phyloP scores from a whole-genome alignment of 2,888 invertebrate species.

The Standfussiana lucernea region DNA sequence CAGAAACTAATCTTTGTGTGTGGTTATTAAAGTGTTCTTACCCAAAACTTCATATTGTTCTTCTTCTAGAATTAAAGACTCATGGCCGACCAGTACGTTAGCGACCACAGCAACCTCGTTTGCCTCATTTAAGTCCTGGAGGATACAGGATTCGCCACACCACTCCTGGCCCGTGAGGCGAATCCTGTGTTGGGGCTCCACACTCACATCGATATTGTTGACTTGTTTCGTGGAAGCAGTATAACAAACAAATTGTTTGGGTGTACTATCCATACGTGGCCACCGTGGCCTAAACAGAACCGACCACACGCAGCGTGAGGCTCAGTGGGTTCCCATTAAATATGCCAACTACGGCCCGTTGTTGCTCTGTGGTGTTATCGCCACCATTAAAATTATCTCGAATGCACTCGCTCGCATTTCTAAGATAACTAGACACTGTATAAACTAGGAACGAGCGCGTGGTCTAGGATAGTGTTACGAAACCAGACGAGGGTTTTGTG shows the following conservation, averaged over 20 bases:
- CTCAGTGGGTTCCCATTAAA: constrained; percentile 55
- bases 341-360: constrained; percentile 56
- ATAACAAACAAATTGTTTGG: constrained; percentile 42
- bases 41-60: too few relatives aligned
- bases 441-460: constrained; percentile 53
- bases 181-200: too few relatives aligned
- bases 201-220: too few relatives aligned
- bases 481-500: constrained; percentile 45
- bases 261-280: constrained; percentile 28
- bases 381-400: constrained; percentile 68
- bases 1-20: background rate
- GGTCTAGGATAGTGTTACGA: constrained; percentile 58
- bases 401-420: constrained; percentile 64
- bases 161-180: too few relatives aligned
- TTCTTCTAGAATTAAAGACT: too few relatives aligned
- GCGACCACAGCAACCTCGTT: too few relatives aligned
- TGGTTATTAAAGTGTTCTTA: background rate
- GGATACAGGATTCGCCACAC: too few relatives aligned
- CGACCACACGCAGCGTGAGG: constrained; percentile 64
- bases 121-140: too few relatives aligned
- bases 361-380: constrained; percentile 62
- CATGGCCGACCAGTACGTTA: too few relatives aligned
- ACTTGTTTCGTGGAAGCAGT: too few relatives aligned
- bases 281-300: too few relatives aligned
- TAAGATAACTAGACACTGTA: constrained; percentile 62